Evolutionary conservation across 2,797 vertebrate species (phyloP).

Genomic region (Toxotes lorentzi): DNA sequence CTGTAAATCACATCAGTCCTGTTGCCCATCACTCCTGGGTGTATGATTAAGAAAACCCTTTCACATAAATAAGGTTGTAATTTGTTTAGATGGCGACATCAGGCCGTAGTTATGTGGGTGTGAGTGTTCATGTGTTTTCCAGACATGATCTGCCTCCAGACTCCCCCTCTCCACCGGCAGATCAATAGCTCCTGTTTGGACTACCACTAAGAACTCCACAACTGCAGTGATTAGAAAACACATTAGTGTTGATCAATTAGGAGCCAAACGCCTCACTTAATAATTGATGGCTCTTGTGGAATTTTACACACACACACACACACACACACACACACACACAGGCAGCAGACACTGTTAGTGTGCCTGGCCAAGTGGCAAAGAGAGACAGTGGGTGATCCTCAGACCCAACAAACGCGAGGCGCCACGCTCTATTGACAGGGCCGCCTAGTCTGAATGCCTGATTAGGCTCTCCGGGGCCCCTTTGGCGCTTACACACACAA

Average conservation of each 20-base stretch:
- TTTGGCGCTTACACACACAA: constrained; percentile 79
- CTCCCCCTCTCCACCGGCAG: constrained; percentile 69
- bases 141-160: constrained; percentile 54
- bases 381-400: constrained; percentile 86
- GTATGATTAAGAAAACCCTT: constrained; percentile 33
- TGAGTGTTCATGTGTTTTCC: constrained; percentile 43
- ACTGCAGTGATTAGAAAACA: constrained; percentile 99
- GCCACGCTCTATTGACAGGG: constrained; percentile 94
- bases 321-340: constrained; percentile 38
- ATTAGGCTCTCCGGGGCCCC: constrained; percentile 95
- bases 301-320: constrained; percentile 69
- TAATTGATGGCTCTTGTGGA: constrained; percentile 93
- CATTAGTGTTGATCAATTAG: constrained; percentile 99
- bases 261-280: constrained; percentile 96
- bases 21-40: constrained; percentile 33
- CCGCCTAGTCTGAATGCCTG: constrained; percentile 93
- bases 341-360: constrained; percentile 87
- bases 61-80: constrained; percentile 60
- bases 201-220: constrained; percentile 98
- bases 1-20: constrained; percentile 27
- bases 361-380: constrained; percentile 74
- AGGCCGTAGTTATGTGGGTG: constrained; percentile 20
- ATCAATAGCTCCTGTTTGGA: constrained; percentile 98
- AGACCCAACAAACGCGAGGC: constrained; percentile 94
- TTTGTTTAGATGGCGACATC: constrained; percentile 68